Evolutionary conservation across 2,888 invertebrate genomes (phyloP), one percentile per base, ranked within the genome.

Genomic region (Piscicola geometra): DNA sequence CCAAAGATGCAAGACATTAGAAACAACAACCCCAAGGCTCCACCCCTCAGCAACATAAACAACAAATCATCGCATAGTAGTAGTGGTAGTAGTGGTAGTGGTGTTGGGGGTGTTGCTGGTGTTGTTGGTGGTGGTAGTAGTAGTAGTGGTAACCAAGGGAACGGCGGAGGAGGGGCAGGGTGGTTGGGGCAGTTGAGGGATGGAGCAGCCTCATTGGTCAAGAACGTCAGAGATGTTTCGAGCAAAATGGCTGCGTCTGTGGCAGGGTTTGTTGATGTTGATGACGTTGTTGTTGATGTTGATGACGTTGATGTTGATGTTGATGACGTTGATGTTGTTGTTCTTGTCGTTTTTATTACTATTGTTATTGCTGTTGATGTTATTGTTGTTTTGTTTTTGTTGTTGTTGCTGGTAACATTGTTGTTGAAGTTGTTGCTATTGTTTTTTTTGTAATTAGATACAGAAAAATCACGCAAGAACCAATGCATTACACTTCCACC

Each of bases 171-270:
- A 1, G 73, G 73, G 36, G 60, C 21, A 21, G 76, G 78, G 86
- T 47, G 79, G 91, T 86, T 87, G 79, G 84, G 93, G 1, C 93
- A 94, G 0, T 88, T 97, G 47, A 91, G 90, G 84, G 95, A 95
- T 33, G 94, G 95, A 71, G 95, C 96, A 32, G 94, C 95, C 1
- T 94, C 91, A 82, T 90, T 96, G 82, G 88, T 97, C 78, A 94
- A 94, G 83, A 96, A 95, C 83, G 87, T 98, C 36, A 95, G 94
- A 85, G 97, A 97, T 83, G 96, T 95, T 0, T 94, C 96, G 30
- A 91, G 91, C 52, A 96, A 95, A 88, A 94, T 98, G 64, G 95
- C 97, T 91, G 94, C 96, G 85, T 93, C 94, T 52, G 93, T 97
- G 79, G 83, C 83, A 33, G 83, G 83, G 84, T 28, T 52, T 52